Conservation (phyloP, 2,113 vertebrate genomes). For the Peromyscus californicus region DNA sequence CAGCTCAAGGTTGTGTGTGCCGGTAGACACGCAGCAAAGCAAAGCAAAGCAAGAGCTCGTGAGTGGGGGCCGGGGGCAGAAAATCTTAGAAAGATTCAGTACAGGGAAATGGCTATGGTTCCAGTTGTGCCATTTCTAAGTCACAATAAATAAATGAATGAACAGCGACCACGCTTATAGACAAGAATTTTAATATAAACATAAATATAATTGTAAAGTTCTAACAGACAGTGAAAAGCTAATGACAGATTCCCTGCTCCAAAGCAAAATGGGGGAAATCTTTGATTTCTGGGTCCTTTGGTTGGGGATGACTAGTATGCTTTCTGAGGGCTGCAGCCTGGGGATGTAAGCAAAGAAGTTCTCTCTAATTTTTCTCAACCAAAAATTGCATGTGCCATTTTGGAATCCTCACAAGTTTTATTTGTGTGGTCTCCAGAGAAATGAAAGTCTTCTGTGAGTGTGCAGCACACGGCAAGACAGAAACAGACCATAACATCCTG, state of each 20-base stretch:
- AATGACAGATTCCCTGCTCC: neutral
- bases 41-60: constrained; percentile 63
- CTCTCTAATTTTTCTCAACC: neutral
- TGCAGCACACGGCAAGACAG: neutral
- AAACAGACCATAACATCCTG: neutral
- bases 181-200: neutral
- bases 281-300: neutral
- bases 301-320: neutral
- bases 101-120: constrained; percentile 51
- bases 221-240: neutral
- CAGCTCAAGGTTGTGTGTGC: constrained; percentile 62
- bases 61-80: neutral
- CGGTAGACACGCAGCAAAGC: constrained; percentile 58
- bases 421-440: neutral
- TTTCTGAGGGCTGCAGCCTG: neutral
- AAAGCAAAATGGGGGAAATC: neutral
- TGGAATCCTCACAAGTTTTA: constrained; percentile 9
- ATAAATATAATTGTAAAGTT: neutral
- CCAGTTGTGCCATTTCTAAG: neutral
- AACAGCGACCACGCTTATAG: neutral
- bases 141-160: neutral
- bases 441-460: neutral
- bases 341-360: constrained; percentile 1
- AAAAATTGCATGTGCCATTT: constrained; percentile 2
- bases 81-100: constrained; percentile 49